Evolutionary conservation across 23 tunicate genomes (phyloP).

Genomic region (Styela clava): DNA sequence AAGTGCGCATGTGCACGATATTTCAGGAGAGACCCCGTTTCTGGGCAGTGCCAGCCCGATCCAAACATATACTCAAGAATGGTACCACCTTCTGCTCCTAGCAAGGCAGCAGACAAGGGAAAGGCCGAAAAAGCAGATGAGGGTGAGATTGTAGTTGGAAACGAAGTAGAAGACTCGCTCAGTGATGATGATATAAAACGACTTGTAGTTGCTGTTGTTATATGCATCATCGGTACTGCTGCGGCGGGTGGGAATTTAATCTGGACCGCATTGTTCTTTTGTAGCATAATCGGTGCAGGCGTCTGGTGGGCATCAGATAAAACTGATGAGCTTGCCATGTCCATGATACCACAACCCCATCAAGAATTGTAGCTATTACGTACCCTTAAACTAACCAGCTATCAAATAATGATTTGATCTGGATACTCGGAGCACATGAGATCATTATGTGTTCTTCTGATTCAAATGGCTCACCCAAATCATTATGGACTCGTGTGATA

Average conservation of each 20-base stretch:
- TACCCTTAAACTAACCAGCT: too few relatives aligned
- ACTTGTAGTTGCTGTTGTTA: constrained; percentile 68
- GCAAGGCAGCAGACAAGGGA: constrained; percentile 19
- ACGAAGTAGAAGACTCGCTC: constrained; percentile 45
- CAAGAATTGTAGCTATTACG: constrained; percentile 7
- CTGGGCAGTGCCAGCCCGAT: constrained; percentile 95
- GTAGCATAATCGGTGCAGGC: constrained; percentile 53
- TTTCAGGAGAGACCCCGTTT: constrained; percentile 82
- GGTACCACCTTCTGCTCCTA: constrained; percentile 7
- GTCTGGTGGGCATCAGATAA: constrained; percentile 96
- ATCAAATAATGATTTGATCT: too few relatives aligned
- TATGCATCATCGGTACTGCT: constrained; percentile 91
- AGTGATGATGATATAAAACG: constrained; percentile 80
- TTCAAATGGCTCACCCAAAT: too few relatives aligned
- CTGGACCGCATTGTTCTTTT: constrained; percentile 88
- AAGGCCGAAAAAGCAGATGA: constrained; percentile 33
- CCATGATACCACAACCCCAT: constrained; percentile 26
- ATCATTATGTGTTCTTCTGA: too few relatives aligned
- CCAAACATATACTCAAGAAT: constrained; percentile 77
- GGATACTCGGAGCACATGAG: too few relatives aligned
- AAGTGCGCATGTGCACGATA: constrained; percentile 93
- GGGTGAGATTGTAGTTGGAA: not conserved
- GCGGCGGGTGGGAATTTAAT: constrained; percentile 83
- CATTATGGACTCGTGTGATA: too few relatives aligned
- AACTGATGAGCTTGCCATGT: constrained; percentile 55